Evolutionary conservation across 2,888 invertebrate genomes (phyloP), one percentile per base, ranked within the genome.

Genomic region (Creontiades dilutus): DNA sequence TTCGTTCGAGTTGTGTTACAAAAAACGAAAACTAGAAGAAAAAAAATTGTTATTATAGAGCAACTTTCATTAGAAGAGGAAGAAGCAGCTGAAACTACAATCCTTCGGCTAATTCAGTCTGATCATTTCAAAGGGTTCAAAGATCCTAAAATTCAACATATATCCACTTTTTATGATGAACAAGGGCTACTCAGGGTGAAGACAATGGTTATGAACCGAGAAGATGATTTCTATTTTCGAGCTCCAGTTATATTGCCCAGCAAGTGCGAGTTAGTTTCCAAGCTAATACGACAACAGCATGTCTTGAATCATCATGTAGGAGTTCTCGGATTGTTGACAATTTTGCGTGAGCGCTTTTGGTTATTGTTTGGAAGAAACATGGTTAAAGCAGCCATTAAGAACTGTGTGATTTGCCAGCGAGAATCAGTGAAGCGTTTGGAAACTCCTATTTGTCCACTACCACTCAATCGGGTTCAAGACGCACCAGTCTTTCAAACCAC

Each of bases 211-310:
- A 75, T 75, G 75, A 75, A 75, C 75, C 23, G 75, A 75, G 75
- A 75, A 75, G 75, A 75, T 75, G 75, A 75, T 75, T 75, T 75
- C 4, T 75, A 75, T 75, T 75, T 75, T 75, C 75, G 75, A 75
- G 75, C 75, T 75, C 75, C 75, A 3, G 11, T 75, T 75, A 75
- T 75, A 75, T 75, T 75, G 75, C 75, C 75, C 75, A 19, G 75
- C 23, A 75, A 75, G 75, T 75, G 75, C 1, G 75, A 19, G 9
- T 75, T 19, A 19, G 75, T 75, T 75, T 75, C 75, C 23, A 75
- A 75, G 19, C 75, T 75, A 12, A 75, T 75, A 75, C 52, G 52
- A 52, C 75, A 75, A 75, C 75, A 7, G 75, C 78, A 78, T 78
- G 28, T 78, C 16, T 27, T 78, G 37, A 78, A 46, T 13, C 28